phyloP scores from a whole-genome alignment of 2,888 invertebrate genomes.

The Synergus gifuensis region DNA sequence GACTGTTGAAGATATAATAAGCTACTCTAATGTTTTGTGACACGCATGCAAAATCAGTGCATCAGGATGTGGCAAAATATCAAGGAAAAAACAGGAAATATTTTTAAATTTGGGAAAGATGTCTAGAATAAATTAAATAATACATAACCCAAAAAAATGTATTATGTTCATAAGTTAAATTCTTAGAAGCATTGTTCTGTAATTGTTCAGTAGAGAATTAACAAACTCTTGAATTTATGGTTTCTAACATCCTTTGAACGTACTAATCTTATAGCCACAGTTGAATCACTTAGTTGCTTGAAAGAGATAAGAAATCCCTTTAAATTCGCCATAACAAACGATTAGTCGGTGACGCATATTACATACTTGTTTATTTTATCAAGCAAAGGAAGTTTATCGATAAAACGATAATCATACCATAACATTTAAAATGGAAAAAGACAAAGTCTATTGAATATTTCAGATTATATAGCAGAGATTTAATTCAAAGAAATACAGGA shows the following conservation, averaged over 20 bases:
- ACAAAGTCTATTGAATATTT: not conserved
- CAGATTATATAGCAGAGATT: not conserved
- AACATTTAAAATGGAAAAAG: not conserved
- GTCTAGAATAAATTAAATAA: no score
- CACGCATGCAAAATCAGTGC: not conserved
- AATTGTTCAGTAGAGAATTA: not conserved
- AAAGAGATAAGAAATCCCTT: not conserved
- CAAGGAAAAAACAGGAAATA: not conserved
- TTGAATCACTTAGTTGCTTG: not conserved
- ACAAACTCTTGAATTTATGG: not conserved
- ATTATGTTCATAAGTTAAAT: no score
- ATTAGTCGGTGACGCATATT: not conserved
- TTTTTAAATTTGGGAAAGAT: no score
- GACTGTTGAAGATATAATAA: no score
- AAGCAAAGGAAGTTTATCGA: not conserved
- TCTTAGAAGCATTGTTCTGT: not conserved
- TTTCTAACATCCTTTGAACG: not conserved
- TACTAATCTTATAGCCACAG: not conserved
- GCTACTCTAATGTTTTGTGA: not conserved
- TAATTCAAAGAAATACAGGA: not conserved
- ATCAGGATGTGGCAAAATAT: slow-evolving; percentile 1
- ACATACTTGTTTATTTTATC: not conserved
- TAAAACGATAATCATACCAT: not conserved
- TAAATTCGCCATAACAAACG: not conserved
- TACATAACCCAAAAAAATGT: no score